phyloP scores from a whole-genome alignment of 2,888 invertebrate species.

The Lobophora halterata region DNA sequence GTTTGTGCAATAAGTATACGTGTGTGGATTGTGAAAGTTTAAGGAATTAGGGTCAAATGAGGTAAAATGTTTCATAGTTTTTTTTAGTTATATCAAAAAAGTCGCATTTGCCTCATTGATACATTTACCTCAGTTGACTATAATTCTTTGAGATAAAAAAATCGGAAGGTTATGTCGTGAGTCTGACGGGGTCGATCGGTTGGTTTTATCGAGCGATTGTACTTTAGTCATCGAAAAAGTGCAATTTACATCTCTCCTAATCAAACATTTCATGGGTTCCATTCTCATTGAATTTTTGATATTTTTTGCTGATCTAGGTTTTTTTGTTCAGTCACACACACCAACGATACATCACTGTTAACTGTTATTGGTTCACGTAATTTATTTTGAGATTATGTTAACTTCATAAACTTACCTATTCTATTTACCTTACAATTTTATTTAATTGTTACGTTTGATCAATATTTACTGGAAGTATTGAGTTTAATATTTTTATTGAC shows the following conservation, averaged over 20 bases:
- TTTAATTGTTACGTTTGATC: constrained; percentile 76
- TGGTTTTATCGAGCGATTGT: constrained; percentile 55
- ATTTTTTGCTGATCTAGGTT: constrained; percentile 6
- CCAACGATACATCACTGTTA: constrained; percentile 46
- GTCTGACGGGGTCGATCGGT: too few species aligned
- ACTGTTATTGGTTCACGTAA: constrained; percentile 38
- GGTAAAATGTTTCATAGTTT: too few species aligned
- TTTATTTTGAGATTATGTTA: constrained; percentile 67
- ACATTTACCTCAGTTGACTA: too few species aligned
- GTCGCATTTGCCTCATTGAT: too few species aligned
- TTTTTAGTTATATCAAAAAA: too few species aligned
- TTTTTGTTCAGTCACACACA: constrained; percentile 21
- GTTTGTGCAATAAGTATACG: constrained; percentile 73
- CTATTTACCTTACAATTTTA: constrained; percentile 42
- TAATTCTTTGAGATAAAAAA: too few species aligned
- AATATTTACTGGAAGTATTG: constrained; percentile 59
- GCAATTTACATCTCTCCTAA: neutral
- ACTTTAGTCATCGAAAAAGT: constrained; percentile 39
- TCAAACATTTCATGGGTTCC: neutral
- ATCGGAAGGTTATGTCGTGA: too few species aligned
- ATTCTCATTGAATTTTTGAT: constrained; percentile 2
- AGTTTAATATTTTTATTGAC: constrained; percentile 62
- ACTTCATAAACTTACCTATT: constrained; percentile 42
- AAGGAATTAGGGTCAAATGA: too few species aligned
- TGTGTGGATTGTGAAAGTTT: constrained; percentile 42